Percentiles rank a stretch among this genome's conserved stretches.
Evolutionary conservation across 2,797 vertebrate species (phyloP).

Genomic region (Poecilia velifera): DNA sequence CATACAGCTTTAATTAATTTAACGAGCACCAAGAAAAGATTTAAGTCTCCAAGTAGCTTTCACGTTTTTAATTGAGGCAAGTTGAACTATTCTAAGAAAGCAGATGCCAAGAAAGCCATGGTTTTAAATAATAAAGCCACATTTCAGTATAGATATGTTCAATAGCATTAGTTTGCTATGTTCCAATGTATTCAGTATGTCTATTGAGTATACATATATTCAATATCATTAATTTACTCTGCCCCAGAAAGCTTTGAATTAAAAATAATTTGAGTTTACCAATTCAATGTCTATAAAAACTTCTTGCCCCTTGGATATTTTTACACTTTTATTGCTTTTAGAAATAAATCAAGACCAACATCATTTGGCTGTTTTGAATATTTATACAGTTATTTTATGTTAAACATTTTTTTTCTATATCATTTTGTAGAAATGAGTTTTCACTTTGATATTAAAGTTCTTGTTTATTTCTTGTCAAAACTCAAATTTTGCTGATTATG

Average conservation of each 20-base stretch:
- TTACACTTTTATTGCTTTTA: neutral
- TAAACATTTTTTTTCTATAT: neutral
- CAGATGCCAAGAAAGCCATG: slow-evolving; percentile 23
- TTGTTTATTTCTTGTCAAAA: neutral
- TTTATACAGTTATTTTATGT: neutral
- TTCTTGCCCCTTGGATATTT: neutral
- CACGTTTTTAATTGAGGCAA: slow-evolving; percentile 29
- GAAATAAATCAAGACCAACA: neutral
- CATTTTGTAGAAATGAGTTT: neutral
- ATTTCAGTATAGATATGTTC: slow-evolving; percentile 17
- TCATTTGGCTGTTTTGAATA: neutral
- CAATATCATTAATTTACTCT: slow-evolving; percentile 2
- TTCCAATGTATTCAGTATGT: too few species aligned
- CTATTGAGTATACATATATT: slow-evolving; percentile 10
- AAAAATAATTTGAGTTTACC: neutral
- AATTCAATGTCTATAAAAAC: neutral
- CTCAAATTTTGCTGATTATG: neutral
- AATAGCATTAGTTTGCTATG: neutral
- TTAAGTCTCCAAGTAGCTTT: slow-evolving; percentile 28
- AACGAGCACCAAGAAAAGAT: slow-evolving; percentile 36
- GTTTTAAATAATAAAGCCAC: slow-evolving; percentile 15
- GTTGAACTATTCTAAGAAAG: slow-evolving; percentile 31
- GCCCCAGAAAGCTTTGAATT: neutral
- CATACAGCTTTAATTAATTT: slow-evolving; percentile 42
- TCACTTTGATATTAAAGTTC: neutral